Conservation (phyloP, 2,888 invertebrate species). For the Patella ulyssiponensis region DNA sequence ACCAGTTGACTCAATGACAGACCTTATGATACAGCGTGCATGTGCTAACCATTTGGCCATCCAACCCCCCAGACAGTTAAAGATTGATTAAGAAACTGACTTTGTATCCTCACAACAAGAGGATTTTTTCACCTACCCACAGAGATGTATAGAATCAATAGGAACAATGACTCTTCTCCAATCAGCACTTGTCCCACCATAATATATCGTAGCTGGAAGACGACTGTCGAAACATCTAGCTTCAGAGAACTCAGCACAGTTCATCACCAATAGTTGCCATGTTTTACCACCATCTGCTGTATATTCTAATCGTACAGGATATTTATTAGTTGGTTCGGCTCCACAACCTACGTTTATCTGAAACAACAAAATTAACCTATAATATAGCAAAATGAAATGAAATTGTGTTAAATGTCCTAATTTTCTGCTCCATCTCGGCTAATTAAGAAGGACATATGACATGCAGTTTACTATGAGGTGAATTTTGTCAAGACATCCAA, state of each 20-base stretch:
- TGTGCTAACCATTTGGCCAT: no score
- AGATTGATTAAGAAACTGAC: neutral
- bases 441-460: no score
- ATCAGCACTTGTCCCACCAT: conserved; percentile 66
- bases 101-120: neutral
- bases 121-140: conserved; percentile 65
- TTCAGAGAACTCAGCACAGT: conserved; percentile 59
- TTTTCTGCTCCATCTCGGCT: no score
- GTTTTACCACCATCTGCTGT: conserved; percentile 70
- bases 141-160: conserved; percentile 66
- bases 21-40: no score
- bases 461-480: no score
- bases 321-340: conserved; percentile 57
- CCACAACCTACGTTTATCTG: conserved; percentile 73
- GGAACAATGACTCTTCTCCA: conserved; percentile 71
- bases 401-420: no score
- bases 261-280: conserved; percentile 69
- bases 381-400: neutral
- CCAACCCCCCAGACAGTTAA: neutral
- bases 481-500: no score
- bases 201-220: conserved; percentile 67
- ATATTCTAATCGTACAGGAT: conserved; percentile 71
- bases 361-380: neutral
- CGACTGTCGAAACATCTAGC: conserved; percentile 65
- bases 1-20: no score